Base-by-base conservation (phyloP, 2,797 vertebrate genomes). In the Cetoscarus ocellatus region DNA sequence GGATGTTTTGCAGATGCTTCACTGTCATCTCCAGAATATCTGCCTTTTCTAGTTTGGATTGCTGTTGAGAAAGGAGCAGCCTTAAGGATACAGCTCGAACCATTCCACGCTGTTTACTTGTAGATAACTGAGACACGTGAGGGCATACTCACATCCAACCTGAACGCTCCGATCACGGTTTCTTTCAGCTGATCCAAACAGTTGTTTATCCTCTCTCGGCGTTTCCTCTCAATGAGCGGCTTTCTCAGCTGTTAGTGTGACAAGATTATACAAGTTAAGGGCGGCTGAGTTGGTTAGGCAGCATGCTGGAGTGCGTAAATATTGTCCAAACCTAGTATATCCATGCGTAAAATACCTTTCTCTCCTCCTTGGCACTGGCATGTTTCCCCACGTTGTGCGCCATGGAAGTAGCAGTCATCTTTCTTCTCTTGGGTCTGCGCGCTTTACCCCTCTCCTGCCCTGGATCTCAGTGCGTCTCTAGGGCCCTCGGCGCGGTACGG, bases 1-100 rank as follows among this genome's bases (percentile, higher is more conserved):
- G 96, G 84, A 97, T 96, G 82, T 96, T 97, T 83, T 96, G 95
- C 65, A 97, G 94, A 71, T 97, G 96, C 80, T 96, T 97, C 73
- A 97, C 96, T 0, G 96, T 97, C 96, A 97, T 98, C 84, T 97
- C 96, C 0, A 98, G 94, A 69, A 97, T 97, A 73, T 97, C 96
- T 1, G 96, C 96, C 69, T 97, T 97, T 79, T 97, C 96, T 52
- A 97, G 88, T 60, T 97, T 97, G 64, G 96, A 96, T 89, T 97
- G 96, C 96, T 97, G 89, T 82, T n/a, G 73, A 73, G 61, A 84
- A 68, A 87, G 0, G 19, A 69, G 44, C 42, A 59, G 10, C 19
- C 1, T 34, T 17, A 0, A 5, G 11, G 55, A 75, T 19, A 79
- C 1, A 34, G 17, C 11, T 3, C 1, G 2, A 44, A 5, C 39